Conservation (phyloP, 2,113 vertebrate species). For the Paramormyrops kingsleyae region DNA sequence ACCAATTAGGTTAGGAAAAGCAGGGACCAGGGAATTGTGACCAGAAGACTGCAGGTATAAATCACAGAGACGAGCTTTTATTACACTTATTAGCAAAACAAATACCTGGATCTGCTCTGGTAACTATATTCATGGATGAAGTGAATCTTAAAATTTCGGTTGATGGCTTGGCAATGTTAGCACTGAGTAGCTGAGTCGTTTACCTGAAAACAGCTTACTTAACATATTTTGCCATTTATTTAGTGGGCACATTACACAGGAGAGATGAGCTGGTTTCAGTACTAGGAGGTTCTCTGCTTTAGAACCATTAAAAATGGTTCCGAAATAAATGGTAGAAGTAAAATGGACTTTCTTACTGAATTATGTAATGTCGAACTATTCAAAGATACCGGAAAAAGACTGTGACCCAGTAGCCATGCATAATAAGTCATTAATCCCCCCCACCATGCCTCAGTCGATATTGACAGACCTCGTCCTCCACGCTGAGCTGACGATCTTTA, state of each 20-base stretch:
- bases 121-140: background rate
- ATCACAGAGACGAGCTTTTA: background rate
- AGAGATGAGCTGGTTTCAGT: background rate
- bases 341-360: background rate
- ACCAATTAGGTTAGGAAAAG: background rate
- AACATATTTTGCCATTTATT: background rate
- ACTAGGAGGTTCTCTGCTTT: background rate
- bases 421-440: slow-evolving; percentile 10
- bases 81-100: background rate
- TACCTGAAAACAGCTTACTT: background rate
- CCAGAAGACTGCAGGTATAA: background rate
- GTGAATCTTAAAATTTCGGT: background rate
- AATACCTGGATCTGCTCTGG: background rate
- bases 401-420: background rate
- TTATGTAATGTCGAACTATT: background rate
- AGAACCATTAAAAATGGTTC: background rate
- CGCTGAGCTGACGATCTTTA: background rate
- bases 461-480: background rate
- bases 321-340: background rate
- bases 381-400: background rate
- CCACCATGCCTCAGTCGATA: background rate
- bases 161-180: background rate
- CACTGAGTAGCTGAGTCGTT: background rate
- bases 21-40: background rate
- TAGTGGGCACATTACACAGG: background rate